A percentile compares a stretch with the other conserved stretches of the same genome.
phyloP scores from a whole-genome alignment of 2,113 vertebrate species.

The Fregata magnificens region DNA sequence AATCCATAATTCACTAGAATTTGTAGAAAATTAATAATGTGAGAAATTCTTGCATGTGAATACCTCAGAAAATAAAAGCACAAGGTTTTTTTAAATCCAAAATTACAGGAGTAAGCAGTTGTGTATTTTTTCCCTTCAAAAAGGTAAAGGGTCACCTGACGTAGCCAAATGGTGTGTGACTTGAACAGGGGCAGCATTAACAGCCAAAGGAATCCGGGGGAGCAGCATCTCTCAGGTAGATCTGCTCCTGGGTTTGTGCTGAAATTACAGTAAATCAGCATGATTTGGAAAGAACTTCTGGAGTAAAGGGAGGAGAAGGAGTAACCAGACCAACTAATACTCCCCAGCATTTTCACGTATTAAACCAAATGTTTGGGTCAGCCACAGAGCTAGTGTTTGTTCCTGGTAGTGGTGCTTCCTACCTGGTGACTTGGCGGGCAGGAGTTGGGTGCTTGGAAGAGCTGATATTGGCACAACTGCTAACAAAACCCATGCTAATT shows the following conservation, averaged over 20 bases:
- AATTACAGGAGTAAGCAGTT: background rate
- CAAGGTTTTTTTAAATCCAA: background rate
- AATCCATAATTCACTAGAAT: background rate
- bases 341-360: background rate
- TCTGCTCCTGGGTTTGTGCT: background rate
- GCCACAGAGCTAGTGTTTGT: background rate
- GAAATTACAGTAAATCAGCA: background rate
- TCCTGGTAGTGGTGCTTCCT: background rate
- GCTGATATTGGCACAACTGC: background rate
- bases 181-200: background rate
- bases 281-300: background rate
- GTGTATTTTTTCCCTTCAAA: background rate
- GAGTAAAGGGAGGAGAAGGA: background rate
- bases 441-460: background rate
- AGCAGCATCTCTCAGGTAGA: background rate
- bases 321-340: background rate
- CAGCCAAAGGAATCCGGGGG: background rate
- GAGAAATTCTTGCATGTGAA: background rate
- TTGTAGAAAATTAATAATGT: background rate
- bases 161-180: background rate
- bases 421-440: background rate
- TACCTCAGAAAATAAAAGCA: background rate
- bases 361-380: background rate
- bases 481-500: background rate
- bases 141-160: accelerated